Conservation (phyloP, 2,888 invertebrate genomes). For the Stenolophus ochropezus region DNA sequence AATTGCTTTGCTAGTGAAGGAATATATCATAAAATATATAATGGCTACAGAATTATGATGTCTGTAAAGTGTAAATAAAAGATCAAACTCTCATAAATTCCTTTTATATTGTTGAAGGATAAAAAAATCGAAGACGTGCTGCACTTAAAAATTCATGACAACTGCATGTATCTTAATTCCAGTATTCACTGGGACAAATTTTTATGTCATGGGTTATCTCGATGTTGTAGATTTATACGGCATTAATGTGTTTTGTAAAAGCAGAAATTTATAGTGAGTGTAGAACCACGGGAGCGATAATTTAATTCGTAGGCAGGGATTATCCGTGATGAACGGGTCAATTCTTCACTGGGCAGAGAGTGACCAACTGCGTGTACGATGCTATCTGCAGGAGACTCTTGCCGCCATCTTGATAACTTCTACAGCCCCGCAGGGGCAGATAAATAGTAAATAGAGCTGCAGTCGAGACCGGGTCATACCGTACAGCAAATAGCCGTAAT, state of each 20-base stretch:
- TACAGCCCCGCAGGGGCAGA: conserved; percentile 71
- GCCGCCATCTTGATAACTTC: conserved; percentile 67
- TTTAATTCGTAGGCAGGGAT: conserved; percentile 57
- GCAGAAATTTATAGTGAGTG: conserved; percentile 51
- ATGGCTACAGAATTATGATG: neutral
- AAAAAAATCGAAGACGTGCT: neutral
- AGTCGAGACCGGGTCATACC: conserved; percentile 1
- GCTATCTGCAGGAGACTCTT: conserved; percentile 26
- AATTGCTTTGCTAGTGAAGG: too few relatives aligned
- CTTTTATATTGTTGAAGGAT: neutral
- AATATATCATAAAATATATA: neutral
- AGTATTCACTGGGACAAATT: neutral
- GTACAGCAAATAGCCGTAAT: conserved; percentile 70
- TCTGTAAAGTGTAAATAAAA: neutral
- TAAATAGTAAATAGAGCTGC: conserved; percentile 72
- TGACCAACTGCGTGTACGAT: conserved; percentile 32
- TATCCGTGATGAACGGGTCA: conserved; percentile 54
- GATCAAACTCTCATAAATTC: neutral
- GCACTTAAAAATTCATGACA: neutral
- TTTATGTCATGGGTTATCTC: neutral
- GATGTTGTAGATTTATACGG: conserved; percentile 20
- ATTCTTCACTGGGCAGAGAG: conserved; percentile 56
- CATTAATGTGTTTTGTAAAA: conserved; percentile 56
- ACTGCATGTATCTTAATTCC: neutral
- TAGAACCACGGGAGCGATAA: conserved; percentile 46